phyloP scores from a whole-genome alignment of 2,113 vertebrate species.

The Asarcornis scutulata region DNA sequence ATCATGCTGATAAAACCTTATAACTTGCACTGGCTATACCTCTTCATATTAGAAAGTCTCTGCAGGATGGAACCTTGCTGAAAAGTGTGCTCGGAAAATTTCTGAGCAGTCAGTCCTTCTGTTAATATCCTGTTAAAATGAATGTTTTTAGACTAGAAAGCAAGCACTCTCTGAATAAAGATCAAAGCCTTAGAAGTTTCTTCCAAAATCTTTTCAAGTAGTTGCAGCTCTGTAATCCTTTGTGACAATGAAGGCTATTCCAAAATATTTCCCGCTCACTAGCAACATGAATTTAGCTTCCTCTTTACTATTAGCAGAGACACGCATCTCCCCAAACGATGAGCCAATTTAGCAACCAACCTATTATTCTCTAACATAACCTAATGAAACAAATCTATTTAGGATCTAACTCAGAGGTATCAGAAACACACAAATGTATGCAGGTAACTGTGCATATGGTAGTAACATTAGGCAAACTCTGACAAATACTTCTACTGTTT shows the following conservation, averaged over 20 bases:
- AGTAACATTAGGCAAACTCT: neutral
- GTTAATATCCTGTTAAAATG: constrained; percentile 40
- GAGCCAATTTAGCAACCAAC: neutral
- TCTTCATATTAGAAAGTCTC: neutral
- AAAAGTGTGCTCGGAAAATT: constrained; percentile 50
- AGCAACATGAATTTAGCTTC: neutral
- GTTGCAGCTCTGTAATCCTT: neutral
- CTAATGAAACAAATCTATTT: neutral
- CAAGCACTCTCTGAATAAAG: constrained; percentile 14
- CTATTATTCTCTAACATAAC: neutral
- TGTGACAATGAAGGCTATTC: neutral
- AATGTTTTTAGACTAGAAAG: constrained; percentile 44
- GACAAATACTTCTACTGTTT: neutral
- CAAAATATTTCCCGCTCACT: constrained; percentile 33
- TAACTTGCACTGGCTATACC: neutral
- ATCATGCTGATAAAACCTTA: neutral
- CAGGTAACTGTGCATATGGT: neutral
- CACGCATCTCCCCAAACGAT: neutral
- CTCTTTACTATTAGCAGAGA: neutral
- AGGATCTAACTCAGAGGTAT: neutral
- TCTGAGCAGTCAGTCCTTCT: constrained; percentile 3
- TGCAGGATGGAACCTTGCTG: neutral
- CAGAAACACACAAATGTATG: neutral
- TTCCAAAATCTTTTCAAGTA: constrained; percentile 57
- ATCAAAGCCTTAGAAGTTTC: constrained; percentile 46